Percentiles rank a stretch among this genome's conserved stretches.
Conservation (phyloP, 2,888 invertebrate genomes). For the Deilephila elpenor region DNA sequence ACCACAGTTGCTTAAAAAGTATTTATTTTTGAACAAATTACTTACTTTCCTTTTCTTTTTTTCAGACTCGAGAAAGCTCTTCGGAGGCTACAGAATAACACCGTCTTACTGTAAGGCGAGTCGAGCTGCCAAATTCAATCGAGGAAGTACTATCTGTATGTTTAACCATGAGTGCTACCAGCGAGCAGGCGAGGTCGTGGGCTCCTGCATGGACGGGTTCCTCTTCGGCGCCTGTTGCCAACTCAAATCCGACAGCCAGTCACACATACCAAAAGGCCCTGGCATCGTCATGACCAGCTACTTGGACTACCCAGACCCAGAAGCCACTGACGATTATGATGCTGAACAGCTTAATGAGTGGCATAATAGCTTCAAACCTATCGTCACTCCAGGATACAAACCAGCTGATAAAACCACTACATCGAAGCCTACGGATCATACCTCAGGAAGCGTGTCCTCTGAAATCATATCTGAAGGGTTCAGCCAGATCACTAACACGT, state of each 20-base stretch:
- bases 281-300: conserved; percentile 80
- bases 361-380: conserved; percentile 78
- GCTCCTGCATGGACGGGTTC: conserved; percentile 96
- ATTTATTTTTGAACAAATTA: no score
- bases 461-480: conserved; percentile 85
- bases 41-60: conserved; percentile 29
- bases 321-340: conserved; percentile 71
- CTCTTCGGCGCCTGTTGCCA: conserved; percentile 96
- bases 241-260: conserved; percentile 81
- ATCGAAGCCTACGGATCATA: conserved; percentile 56
- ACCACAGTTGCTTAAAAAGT: no score
- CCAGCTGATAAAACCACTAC: conserved; percentile 65
- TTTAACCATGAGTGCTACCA: conserved; percentile 95
- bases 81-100: conserved; percentile 94
- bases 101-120: conserved; percentile 92
- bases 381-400: conserved; percentile 77
- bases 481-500: conserved; percentile 82
- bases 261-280: conserved; percentile 79
- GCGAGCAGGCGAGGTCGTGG: conserved; percentile 91
- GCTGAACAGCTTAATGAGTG: conserved; percentile 71
- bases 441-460: conserved; percentile 66
- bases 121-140: conserved; percentile 85
- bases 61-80: conserved; percentile 87
- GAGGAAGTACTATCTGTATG: conserved; percentile 94
- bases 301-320: conserved; percentile 74